Base-by-base conservation (phyloP, 2,888 invertebrate species). In the Seira ritae region DNA sequence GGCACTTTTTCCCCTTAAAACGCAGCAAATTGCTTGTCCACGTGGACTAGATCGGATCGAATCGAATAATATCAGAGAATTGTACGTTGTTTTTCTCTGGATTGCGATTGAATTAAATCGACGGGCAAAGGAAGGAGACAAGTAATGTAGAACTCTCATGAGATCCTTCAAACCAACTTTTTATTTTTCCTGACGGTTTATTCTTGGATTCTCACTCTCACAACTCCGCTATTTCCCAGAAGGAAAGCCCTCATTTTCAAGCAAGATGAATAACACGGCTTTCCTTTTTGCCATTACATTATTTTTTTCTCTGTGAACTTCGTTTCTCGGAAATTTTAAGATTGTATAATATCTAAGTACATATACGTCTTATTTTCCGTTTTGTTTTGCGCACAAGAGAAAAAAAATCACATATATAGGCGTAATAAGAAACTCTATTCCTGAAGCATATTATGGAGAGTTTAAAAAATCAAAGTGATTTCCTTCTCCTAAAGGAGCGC, bases 241-340 rank as follows among this genome's bases (percentile, higher is more conserved):
- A 86, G 86, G 86, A 85, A 31, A 31, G 85, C 76, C 84, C 79
- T 87, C 85, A 86, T 87, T 87, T 87, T 87, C 86, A 84, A 85
- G 85, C 73, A 85, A 87, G 86, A 88, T 87, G 87, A 86, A 87
- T 87, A 87, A 88, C 88, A 87, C 77, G 87, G 87, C 88, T 88
- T 88, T 88, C 86, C 87, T 87, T 85, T 88, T 87, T 87, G 76
- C 85, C 85, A 73, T 81, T 66, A 76, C 76, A 71, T 71, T 66
- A 70, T 19, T 17, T 66, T 71, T 71, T 72, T 78, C 46, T 74
- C 62, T 60, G 73, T 78, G 20, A 68, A 67, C 31, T 31, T 31
- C 31, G 2, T 31, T 31, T 8, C 31, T 31, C 2, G 8, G 8
- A 31, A 31, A 4, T 31, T 31, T 31, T 31, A 31, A 31, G 31